phyloP scores from a whole-genome alignment of 2,797 vertebrate species.

The Sardinella longiceps region DNA sequence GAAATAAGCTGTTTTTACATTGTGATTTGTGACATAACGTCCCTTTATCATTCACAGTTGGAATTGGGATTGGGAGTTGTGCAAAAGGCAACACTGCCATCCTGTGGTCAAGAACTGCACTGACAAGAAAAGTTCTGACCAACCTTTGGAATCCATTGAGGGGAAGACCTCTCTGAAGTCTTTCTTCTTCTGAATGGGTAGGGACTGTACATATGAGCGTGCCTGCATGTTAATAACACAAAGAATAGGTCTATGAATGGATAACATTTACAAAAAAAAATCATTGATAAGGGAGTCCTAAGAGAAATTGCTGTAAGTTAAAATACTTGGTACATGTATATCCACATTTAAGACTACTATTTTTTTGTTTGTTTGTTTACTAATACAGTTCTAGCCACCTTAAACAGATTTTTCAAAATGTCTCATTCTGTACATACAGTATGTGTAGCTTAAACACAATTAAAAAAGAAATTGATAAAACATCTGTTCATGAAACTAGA shows the following conservation, averaged over 20 bases:
- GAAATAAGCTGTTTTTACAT: too few species aligned
- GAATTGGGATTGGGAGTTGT: background rate
- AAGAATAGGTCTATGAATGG: background rate
- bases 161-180: slow-evolving; percentile 76
- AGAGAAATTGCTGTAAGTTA: background rate
- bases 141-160: slow-evolving; percentile 72
- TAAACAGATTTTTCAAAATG: too few species aligned
- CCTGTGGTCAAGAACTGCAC: background rate
- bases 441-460: too few species aligned
- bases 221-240: slow-evolving; percentile 66
- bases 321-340: too few species aligned
- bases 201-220: slow-evolving; percentile 74
- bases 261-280: background rate
- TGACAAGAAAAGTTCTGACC: background rate
- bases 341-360: too few species aligned
- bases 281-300: background rate
- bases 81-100: background rate
- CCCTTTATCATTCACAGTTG: background rate
- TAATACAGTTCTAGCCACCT: too few species aligned
- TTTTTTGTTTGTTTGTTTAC: too few species aligned
- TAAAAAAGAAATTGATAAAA: too few species aligned
- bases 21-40: too few species aligned
- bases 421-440: too few species aligned
- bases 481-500: too few species aligned
- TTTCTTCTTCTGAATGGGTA: slow-evolving; percentile 76